Evolutionary conservation across 2,113 vertebrate genomes (phyloP), one percentile per base, ranked within the genome.

Genomic region (Chionodraco myersi): DNA sequence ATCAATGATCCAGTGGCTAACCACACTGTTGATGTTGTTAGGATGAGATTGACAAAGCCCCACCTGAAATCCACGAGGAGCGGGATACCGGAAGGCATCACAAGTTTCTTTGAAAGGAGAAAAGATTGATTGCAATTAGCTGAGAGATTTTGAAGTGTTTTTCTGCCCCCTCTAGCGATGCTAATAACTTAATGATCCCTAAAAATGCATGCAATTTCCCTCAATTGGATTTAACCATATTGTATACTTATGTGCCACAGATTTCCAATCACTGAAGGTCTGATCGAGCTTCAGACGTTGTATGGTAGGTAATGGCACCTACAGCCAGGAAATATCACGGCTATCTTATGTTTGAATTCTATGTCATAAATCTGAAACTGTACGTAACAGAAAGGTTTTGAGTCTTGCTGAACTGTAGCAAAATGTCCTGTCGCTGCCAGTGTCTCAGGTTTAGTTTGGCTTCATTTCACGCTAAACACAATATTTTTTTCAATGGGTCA

Each of bases 111-210:
- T 89, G 83, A 92, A 91, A 91, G 67, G 88, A 65, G 36, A 41
- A 41, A 41, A 81, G 91, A 94, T 94, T 93, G 92, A 93, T 90
- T 91, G 91, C 86, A 92, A 91, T 93, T 92, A 88, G 64, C 75
- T 56, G 59, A 89, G 80, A 88, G 72, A 75, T 83, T 90, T 89
- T 88, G 77, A 86, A 89, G 87, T 93, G 89, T 91, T 92, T 91
- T 90, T 89, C 79, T 86, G 82, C 90, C 91, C 93, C 93, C 91
- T 93, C 90, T 86, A 82, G 93, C 90, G 91, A 90, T 83, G 92
- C 82, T 93, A 93, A 94, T 92, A 91, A 90, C 93, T 88, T 91
- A 94, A 93, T 91, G 90, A 90, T 91, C 84, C 77, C 85, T 79
- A 88, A 91, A 92, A 90, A 92, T 91, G 87, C 91, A 90, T 66